Percentiles rank a stretch among this genome's conserved stretches.
Conservation (phyloP, 2,797 vertebrate species). For the Lerista edwardsae region DNA sequence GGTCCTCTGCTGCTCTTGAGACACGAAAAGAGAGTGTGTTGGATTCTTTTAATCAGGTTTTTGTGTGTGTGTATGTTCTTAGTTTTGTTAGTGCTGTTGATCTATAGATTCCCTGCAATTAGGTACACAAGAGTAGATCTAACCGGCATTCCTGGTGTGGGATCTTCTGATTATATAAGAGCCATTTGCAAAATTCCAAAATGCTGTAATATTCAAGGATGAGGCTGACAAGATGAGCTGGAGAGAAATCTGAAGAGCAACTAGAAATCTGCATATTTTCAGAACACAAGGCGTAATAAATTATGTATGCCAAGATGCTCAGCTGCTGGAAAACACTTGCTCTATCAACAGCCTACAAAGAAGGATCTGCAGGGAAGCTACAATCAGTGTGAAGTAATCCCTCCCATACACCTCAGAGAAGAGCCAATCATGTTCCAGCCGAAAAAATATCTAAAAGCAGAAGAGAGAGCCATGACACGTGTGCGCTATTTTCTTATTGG, state of each 20-base stretch:
- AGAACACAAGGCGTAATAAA: constrained; percentile 82
- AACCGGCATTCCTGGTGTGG: constrained; percentile 68
- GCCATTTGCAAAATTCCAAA: constrained; percentile 78
- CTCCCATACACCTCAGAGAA: constrained; percentile 71
- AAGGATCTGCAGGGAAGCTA: constrained; percentile 83
- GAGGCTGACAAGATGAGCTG: constrained; percentile 63
- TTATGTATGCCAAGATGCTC: constrained; percentile 86
- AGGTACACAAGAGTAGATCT: constrained; percentile 69
- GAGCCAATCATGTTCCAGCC: constrained; percentile 79
- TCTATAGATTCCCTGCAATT: constrained; percentile 65
- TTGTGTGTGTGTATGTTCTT: constrained; percentile 27
- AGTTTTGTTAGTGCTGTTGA: constrained; percentile 52
- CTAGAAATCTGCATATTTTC: constrained; percentile 81
- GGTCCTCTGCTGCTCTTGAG: constrained; percentile 47
- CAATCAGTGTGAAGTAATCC: constrained; percentile 77
- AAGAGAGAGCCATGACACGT: constrained; percentile 43
- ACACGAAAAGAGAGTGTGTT: constrained; percentile 50
- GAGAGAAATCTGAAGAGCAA: constrained; percentile 71
- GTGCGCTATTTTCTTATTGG: constrained; percentile 79
- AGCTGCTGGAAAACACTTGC: constrained; percentile 76
- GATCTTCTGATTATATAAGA: constrained; percentile 68
- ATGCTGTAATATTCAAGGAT: constrained; percentile 67
- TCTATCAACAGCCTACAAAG: constrained; percentile 87
- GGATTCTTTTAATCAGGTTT: constrained; percentile 32
- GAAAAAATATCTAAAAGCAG: constrained; percentile 56